Percentiles rank a stretch among this genome's conserved stretches.
These are phyloP conservation scores for Scaptodrosophila lebanonensis DNA, from an alignment of 1,140 invertebrate species.

Conservation along the genomic window DNA sequence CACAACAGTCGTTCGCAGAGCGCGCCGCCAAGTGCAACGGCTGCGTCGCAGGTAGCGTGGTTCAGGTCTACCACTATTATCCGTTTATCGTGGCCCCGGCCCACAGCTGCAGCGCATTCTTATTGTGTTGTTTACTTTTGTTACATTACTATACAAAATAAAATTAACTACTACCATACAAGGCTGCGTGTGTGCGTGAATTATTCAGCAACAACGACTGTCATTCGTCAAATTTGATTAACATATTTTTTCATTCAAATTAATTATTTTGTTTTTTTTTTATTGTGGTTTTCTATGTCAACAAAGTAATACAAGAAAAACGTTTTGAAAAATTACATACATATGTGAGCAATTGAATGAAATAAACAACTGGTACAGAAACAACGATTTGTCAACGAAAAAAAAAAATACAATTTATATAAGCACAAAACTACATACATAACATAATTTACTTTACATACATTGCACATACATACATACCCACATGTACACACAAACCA, in stretches of 20 bases:
- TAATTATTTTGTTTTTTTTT: conserved; percentile 7
- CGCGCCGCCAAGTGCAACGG: too few species aligned
- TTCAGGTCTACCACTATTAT: too few species aligned
- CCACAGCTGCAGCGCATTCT: too few species aligned
- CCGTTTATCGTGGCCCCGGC: too few species aligned
- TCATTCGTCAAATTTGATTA: conserved; percentile 8
- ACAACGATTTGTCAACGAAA: conserved; percentile 21
- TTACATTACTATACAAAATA: too few species aligned
- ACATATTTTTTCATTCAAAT: conserved; percentile 6
- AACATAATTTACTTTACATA: conserved; percentile 17
- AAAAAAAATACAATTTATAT: too few species aligned
- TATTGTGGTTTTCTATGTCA: conserved; percentile 8
- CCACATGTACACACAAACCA: neutral
- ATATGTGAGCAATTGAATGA: neutral
- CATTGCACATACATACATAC: conserved; percentile 1
- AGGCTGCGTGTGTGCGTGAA: too few species aligned
- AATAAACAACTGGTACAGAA: neutral
- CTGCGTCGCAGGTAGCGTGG: too few species aligned
- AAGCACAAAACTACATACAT: conserved; percentile 17
- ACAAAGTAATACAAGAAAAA: conserved; percentile 5
- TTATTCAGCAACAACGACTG: too few species aligned
- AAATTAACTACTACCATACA: too few species aligned
- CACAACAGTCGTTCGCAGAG: too few species aligned
- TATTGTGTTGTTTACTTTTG: conserved; percentile 1
- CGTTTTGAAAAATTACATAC: too few species aligned